Evolutionary conservation across 2,113 vertebrate species (phyloP).

Genomic region (Ramphastos sulfuratus): DNA sequence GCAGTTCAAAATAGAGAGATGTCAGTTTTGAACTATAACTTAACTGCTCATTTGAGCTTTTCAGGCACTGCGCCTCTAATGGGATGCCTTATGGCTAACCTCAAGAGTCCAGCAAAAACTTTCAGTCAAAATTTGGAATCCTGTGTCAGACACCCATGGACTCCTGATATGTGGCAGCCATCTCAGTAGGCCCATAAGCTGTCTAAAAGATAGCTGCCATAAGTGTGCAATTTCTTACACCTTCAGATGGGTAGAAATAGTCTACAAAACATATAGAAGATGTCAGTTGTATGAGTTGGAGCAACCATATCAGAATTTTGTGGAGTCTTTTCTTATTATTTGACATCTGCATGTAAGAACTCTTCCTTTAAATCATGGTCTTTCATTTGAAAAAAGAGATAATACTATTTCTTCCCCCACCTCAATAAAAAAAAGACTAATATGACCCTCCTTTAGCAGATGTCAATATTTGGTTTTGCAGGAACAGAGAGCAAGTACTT

Average conservation of each 20-base stretch:
- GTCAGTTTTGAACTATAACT: not conserved
- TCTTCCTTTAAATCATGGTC: not conserved
- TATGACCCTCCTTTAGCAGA: not conserved
- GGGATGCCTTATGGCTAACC: not conserved
- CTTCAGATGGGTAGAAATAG: not conserved
- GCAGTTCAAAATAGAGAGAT: not conserved
- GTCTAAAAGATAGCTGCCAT: not conserved
- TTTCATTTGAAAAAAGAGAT: not conserved
- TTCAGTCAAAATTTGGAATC: not conserved
- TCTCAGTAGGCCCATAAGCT: not conserved
- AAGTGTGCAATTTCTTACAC: not conserved
- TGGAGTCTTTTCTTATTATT: not conserved
- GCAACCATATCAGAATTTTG: not conserved
- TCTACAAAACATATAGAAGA: not conserved
- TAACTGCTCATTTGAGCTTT: not conserved
- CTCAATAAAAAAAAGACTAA: too few relatives aligned
- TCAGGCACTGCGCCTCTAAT: not conserved
- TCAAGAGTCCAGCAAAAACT: not conserved
- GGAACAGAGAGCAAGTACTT: not conserved
- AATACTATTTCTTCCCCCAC: accelerated
- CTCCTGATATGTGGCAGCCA: not conserved
- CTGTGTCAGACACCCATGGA: not conserved
- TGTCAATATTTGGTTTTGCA: not conserved
- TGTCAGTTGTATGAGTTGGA: accelerated
- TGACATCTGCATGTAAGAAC: not conserved